Percentiles rank a stretch among this genome's conserved stretches.
phyloP scores from a whole-genome alignment of 2,888 invertebrate species.

The Campoletis raptor region DNA sequence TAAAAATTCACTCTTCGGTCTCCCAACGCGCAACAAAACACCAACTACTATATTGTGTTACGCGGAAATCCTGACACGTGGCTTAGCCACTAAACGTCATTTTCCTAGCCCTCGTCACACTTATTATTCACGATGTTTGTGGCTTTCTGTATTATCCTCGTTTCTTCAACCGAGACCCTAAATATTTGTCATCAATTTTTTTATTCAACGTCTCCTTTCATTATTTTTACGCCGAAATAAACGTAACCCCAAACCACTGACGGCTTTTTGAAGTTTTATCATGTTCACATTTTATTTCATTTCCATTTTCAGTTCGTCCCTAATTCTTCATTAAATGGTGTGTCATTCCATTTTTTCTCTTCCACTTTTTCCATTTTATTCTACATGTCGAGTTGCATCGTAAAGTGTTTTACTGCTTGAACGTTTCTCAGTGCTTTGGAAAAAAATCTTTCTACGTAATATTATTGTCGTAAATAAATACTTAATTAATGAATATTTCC shows the following conservation, averaged over 20 bases:
- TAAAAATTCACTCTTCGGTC: slow-evolving; percentile 25
- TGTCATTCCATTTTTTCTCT: neutral
- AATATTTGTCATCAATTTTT: neutral
- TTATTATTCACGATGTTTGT: slow-evolving; percentile 8
- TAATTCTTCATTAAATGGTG: neutral
- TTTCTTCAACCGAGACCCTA: neutral
- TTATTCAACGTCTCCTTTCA: neutral
- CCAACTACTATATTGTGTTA: slow-evolving; percentile 72
- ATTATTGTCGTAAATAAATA: neutral
- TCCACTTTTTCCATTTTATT: neutral
- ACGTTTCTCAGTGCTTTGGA: neutral
- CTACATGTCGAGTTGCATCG: too few species aligned
- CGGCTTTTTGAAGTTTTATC: neutral
- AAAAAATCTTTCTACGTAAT: neutral
- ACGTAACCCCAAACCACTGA: neutral
- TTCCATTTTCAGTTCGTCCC: neutral
- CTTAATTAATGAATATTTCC: neutral
- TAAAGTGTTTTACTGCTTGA: too few species aligned
- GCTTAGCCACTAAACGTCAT: slow-evolving; percentile 27
- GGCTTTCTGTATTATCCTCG: neutral
- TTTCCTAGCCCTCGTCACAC: slow-evolving; percentile 32
- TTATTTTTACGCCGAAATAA: neutral
- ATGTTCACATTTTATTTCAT: neutral
- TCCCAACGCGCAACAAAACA: slow-evolving; percentile 35
- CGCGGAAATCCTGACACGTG: slow-evolving; percentile 73